A percentile compares a stretch with the other conserved stretches of the same genome.
Conservation (phyloP, 2,888 invertebrate species). For the Trissonchulus latispiculum region DNA sequence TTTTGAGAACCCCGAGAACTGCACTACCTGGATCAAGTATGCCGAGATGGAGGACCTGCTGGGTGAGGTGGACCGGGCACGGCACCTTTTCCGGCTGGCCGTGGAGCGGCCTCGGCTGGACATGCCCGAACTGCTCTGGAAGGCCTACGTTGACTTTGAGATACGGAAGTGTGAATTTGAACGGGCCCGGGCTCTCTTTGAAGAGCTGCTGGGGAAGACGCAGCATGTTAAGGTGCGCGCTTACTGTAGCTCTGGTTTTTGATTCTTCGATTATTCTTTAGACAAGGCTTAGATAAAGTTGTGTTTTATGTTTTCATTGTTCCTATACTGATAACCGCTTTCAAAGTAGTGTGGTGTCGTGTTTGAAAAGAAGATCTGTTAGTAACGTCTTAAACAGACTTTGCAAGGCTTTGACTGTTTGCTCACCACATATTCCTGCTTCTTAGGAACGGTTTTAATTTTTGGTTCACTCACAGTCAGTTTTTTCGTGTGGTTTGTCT, state of each 20-base stretch:
- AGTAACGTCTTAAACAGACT: no score
- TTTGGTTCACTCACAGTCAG: no score
- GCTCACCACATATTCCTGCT: no score
- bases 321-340: no score
- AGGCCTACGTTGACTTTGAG: constrained; percentile 97
- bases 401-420: no score
- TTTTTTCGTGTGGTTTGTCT: no score
- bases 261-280: no score
- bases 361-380: no score
- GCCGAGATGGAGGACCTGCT: constrained; percentile 89
- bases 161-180: constrained; percentile 81
- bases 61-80: constrained; percentile 80
- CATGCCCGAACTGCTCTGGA: constrained; percentile 96
- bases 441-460: no score
- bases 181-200: constrained; percentile 77
- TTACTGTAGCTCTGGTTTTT: neutral
- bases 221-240: constrained; percentile 76
- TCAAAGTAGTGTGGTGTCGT: no score
- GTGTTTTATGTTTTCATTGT: no score
- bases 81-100: constrained; percentile 88
- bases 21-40: constrained; percentile 98
- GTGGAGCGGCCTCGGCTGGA: constrained; percentile 81
- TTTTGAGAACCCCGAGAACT: constrained; percentile 94
- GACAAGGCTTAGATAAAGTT: no score
- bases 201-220: constrained; percentile 78